Conservation (phyloP, 2,888 invertebrate genomes). For the Xestia xanthographa region DNA sequence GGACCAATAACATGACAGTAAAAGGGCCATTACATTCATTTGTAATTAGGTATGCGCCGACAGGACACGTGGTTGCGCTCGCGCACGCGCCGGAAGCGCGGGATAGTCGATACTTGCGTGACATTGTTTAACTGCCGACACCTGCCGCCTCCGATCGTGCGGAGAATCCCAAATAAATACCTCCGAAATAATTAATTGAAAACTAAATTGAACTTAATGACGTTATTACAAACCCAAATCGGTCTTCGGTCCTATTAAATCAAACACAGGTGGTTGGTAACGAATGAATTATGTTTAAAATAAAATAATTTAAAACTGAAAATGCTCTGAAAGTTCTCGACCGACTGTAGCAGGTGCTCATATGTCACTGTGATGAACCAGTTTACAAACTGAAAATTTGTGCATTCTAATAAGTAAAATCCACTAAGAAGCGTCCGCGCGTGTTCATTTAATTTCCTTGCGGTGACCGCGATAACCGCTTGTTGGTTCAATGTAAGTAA, state of each 20-base stretch:
- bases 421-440: conserved; percentile 73
- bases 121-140: conserved; percentile 77
- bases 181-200: conserved; percentile 65
- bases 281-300: neutral
- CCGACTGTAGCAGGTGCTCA: neutral
- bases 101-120: conserved; percentile 73
- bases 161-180: conserved; percentile 75
- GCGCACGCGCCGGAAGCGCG: conserved; percentile 84
- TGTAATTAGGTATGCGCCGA: conserved; percentile 72
- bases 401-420: conserved; percentile 73
- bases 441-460: conserved; percentile 84
- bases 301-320: neutral
- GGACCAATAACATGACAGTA: conserved; percentile 69
- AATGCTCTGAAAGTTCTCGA: conserved; percentile 1
- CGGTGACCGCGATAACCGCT: conserved; percentile 82
- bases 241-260: neutral
- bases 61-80: conserved; percentile 83
- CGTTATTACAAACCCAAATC: conserved; percentile 6
- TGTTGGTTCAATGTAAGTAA: conserved; percentile 84
- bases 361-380: conserved; percentile 8
- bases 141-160: conserved; percentile 76
- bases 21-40: conserved; percentile 74
- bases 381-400: conserved; percentile 37
- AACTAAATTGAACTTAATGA: conserved; percentile 32
- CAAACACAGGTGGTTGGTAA: conserved; percentile 1